A percentile compares a stretch with the other conserved stretches of the same genome.
Conservation (phyloP, 2,113 vertebrate species). For the rat (Rattus norvegicus) region DNA sequence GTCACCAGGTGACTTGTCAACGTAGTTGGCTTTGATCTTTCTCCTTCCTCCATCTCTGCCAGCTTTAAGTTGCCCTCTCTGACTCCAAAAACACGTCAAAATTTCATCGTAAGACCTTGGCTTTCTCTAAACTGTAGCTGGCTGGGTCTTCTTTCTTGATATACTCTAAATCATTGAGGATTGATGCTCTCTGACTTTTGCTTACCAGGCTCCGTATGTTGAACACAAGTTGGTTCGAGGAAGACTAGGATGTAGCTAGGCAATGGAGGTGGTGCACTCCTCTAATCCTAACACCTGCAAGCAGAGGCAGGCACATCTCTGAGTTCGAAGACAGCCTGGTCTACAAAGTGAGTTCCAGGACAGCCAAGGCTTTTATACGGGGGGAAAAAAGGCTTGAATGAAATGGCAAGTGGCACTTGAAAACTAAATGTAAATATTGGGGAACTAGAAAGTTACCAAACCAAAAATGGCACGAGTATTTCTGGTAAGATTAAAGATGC, state of each 20-base stretch:
- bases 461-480: not conserved
- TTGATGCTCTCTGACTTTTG: not conserved
- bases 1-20: constrained; percentile 6
- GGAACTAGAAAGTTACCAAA: not conserved
- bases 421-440: constrained; percentile 16
- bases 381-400: not conserved
- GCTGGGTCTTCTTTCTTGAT: not conserved
- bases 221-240: not conserved
- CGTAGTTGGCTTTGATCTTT: not conserved
- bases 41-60: not conserved
- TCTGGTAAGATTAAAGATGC: constrained; percentile 19
- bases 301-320: not conserved
- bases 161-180: not conserved
- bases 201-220: not conserved
- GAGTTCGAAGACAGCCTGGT: not conserved
- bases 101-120: not conserved
- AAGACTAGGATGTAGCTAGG: not conserved
- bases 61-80: not conserved
- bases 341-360: not conserved
- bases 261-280: rapidly evolving
- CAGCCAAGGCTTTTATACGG: not conserved
- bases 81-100: not conserved
- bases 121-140: not conserved
- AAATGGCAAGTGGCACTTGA: not conserved
- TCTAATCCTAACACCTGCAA: not conserved